Conservation (phyloP, 2,113 vertebrate species). For the Macroglossus sobrinus region DNA sequence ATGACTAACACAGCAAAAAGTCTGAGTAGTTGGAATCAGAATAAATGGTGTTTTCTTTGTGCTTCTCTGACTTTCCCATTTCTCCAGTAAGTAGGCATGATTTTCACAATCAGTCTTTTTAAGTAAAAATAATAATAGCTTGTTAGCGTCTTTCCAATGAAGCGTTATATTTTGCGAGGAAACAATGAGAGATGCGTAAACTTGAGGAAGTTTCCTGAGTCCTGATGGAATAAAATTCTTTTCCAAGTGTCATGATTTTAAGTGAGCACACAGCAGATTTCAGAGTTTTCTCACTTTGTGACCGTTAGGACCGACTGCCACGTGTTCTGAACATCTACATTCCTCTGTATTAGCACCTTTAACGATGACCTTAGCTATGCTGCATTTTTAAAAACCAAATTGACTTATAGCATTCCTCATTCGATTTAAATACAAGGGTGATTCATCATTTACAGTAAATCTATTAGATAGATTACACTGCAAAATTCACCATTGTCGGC, state of each 20-base stretch:
- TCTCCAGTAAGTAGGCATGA: not conserved
- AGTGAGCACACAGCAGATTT: conserved; percentile 16
- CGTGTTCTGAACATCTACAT: conserved; percentile 60
- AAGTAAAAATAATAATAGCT: not conserved
- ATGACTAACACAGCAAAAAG: not conserved
- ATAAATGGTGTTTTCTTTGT: not conserved
- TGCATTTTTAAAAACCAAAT: conserved; percentile 78
- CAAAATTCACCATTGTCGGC: conserved; percentile 64
- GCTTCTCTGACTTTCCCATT: not conserved
- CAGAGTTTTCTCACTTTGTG: conserved; percentile 43
- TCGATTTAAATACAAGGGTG: conserved; percentile 82
- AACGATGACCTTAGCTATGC: conserved; percentile 76
- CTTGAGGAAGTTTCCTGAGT: not conserved
- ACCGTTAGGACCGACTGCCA: conserved; percentile 54
- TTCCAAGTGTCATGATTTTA: not conserved
- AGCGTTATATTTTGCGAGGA: not conserved
- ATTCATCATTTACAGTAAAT: conserved; percentile 84
- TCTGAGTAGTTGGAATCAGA: not conserved
- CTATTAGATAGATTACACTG: conserved; percentile 76
- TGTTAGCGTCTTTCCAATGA: not conserved
- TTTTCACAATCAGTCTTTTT: not conserved
- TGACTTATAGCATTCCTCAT: conserved; percentile 74
- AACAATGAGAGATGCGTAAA: not conserved
- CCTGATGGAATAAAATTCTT: not conserved
- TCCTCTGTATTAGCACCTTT: conserved; percentile 73